phyloP scores from a whole-genome alignment of 92 coral and sea anemone species.

The Anthopleura xanthogrammica region DNA sequence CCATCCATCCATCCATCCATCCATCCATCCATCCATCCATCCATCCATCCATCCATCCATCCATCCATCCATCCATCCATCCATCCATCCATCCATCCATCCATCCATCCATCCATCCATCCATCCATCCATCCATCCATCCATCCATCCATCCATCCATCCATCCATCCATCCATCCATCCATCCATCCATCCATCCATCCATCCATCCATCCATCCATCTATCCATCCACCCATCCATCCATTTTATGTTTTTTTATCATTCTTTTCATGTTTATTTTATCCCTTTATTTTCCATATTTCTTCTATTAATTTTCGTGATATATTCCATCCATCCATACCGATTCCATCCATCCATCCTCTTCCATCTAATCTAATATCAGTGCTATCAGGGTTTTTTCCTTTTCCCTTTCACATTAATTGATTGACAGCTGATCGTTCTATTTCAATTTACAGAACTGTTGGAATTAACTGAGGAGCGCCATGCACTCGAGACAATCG shows the following conservation, averaged over 20 bases:
- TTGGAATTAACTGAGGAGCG: slow-evolving; percentile 78
- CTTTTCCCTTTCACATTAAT: neutral
- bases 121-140: neutral
- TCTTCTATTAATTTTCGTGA: no score
- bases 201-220: neutral
- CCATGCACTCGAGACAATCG: slow-evolving; percentile 74
- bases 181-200: neutral
- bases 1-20: neutral
- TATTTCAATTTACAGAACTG: slow-evolving; percentile 45
- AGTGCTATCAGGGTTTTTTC: no score
- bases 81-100: neutral
- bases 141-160: neutral
- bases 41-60: neutral
- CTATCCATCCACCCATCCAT: neutral
- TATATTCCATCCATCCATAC: no score
- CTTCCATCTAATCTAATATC: neutral
- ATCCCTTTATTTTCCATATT: no score
- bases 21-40: neutral
- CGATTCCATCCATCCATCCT: neutral
- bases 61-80: neutral
- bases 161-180: neutral
- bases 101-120: neutral
- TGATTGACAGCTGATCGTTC: neutral
- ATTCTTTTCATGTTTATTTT: no score
- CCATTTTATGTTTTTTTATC: no score